Evolutionary conservation across 2,113 vertebrate genomes (phyloP), one percentile per base, ranked within the genome.

Genomic region (Hipposideros armiger): DNA sequence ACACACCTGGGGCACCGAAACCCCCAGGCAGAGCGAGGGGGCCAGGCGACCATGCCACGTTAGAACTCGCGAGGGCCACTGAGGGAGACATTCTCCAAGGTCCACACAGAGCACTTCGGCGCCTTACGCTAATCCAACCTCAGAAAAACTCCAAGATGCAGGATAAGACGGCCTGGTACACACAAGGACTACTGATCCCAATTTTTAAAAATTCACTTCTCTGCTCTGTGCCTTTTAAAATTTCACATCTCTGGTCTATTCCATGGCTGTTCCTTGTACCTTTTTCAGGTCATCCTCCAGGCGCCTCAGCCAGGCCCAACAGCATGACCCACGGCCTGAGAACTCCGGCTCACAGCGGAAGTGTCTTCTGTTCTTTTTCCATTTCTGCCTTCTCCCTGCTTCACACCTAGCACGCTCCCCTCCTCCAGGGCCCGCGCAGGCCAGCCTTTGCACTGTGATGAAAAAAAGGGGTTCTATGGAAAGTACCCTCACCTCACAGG

Each of bases 211-310:
- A 30, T 11, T 11, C 82, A 2, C 66, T 32, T 3, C 14, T 26
- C 36, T 3, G 7, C 32, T 30, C 64, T 62, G 5, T 1, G 60
- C 58, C 9, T 62, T 32, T 15, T 3, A 14, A n/a, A 16, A 28
- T 45, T 7, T 7, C 76, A 4, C 58, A 62, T 1, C 4, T 42
- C 32, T 2, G 6, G 22, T 22, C 45, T 69, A 4, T 14, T 5
- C 5, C 1, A 0, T 6, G 52, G n/a, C 28, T 70, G 5, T 13
- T 4, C 52, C 52, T 30, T 0, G 6, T 11, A 0, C 9, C 72
- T 45, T 10, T 26, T 52, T 45, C 60, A 58, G 52, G 42, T 52
- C 19, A 1, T 17, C 16, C 28, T 22, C 32, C 64, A 0, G 3
- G 15, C 42, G 26, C 40, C 85, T 30, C 50, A 0, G 13, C 84